Percentiles rank a stretch among this genome's conserved stretches.
These are phyloP conservation scores for Acronicta psi DNA, from an alignment of 2,888 invertebrate genomes.

Conservation along the genomic window DNA sequence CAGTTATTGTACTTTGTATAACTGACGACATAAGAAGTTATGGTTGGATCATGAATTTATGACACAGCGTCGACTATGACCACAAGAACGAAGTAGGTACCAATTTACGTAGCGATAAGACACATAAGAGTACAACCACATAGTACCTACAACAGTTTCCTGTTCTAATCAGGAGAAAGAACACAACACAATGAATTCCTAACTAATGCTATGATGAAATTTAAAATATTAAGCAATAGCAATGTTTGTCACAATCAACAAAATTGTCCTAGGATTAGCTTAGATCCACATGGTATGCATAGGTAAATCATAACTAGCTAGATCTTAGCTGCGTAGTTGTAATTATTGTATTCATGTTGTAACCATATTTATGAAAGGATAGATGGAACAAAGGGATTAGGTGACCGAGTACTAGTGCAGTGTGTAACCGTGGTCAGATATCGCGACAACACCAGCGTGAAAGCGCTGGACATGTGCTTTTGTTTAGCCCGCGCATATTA, in stretches of 20 bases:
- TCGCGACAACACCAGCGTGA: conserved; percentile 74
- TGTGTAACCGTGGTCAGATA: conserved; percentile 78
- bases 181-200: conserved; percentile 4
- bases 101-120: conserved; percentile 42
- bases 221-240: neutral
- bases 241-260: too few relatives aligned
- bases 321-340: conserved; percentile 3
- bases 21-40: conserved; percentile 55
- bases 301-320: conserved; percentile 2
- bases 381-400: conserved; percentile 58
- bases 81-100: conserved; percentile 6
- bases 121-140: conserved; percentile 30
- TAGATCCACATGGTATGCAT: neutral
- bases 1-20: conserved; percentile 55
- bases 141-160: too few relatives aligned
- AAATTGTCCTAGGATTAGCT: too few relatives aligned
- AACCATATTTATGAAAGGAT: conserved; percentile 59
- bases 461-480: conserved; percentile 81
- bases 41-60: conserved; percentile 45
- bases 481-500: conserved; percentile 75
- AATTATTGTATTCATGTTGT: neutral
- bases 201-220: neutral
- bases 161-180: conserved; percentile 36
- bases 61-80: conserved; percentile 28
- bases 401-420: conserved; percentile 68